Conservation (phyloP, 2,113 vertebrate genomes). For the Nannospalax galili region DNA sequence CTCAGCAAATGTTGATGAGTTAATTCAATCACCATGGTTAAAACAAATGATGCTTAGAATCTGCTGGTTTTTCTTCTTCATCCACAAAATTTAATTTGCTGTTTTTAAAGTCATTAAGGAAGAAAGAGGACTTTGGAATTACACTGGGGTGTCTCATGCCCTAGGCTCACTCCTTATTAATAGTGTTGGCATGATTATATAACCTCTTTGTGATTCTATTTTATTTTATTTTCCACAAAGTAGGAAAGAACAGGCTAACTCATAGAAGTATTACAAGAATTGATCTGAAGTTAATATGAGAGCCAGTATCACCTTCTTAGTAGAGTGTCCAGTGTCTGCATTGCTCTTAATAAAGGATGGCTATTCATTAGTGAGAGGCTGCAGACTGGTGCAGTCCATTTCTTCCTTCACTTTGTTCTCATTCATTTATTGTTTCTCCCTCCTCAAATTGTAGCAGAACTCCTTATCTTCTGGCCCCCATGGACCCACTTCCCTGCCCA, state of each 20-base stretch:
- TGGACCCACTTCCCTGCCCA: background rate
- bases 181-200: conserved; percentile 15
- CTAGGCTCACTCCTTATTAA: conserved; percentile 24
- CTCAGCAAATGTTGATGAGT: conserved; percentile 67
- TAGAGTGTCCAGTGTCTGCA: background rate
- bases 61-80: conserved; percentile 61
- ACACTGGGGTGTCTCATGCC: background rate
- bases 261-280: background rate
- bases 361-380: background rate
- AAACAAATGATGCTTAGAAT: conserved; percentile 71
- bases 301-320: background rate
- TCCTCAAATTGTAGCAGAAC: background rate
- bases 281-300: background rate
- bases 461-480: background rate
- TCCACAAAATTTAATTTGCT: conserved; percentile 54
- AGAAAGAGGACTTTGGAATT: conserved; percentile 53
- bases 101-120: conserved; percentile 56
- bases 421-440: background rate
- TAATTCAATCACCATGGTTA: conserved; percentile 58
- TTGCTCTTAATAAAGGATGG: background rate
- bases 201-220: background rate
- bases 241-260: background rate
- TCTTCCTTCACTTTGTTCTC: background rate
- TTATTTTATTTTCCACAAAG: background rate
- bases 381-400: background rate